Evolutionary conservation across 2,797 vertebrate genomes (phyloP), one percentile per base, ranked within the genome.

Genomic region (Clarias pachynema): DNA sequence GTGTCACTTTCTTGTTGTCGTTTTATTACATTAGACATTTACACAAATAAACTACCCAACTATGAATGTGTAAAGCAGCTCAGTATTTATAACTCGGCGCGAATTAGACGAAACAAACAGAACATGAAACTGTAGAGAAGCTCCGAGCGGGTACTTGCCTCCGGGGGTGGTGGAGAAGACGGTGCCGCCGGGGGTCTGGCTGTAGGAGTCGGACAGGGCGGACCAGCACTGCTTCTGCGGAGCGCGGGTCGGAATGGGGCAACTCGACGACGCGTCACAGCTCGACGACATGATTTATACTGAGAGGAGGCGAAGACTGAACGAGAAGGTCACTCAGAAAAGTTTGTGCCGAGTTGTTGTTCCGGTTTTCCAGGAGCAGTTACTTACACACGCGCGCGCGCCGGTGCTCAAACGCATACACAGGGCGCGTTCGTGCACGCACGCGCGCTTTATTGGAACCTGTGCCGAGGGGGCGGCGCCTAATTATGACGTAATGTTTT

Each of bases 151-250:
- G 10, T 14, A 68, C 83, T 85, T 91, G 94, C 87, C 91, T 91
- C 91, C 89, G 0, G 90, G 89, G 0, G 87, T 92, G 3, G 90
- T 90, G 15, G 91, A 92, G 5, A 77, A 95, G n/a, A 94, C 20
- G 0, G 89, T 94, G 85, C 90, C 93, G 49, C 91, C 89, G 0
- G 4, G 92, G 0, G 85, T 93, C 84, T 90, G 92, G 89, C 93
- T 91, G 92, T 91, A 95, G 89, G 87, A 87, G 60, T 92, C 83
- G 0, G 81, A 73, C 4, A 91, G 82, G 34, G 88, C 89, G 37
- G 91, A 74, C 87, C 89, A 89, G 87, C 79, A 85, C 18, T 90
- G 82, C 24, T 87, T 26, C 6, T 56, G 81, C 0, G 57, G 62
- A 2, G 89, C 88, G 24, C 91, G 87, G 81, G 88, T 89, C 12